These are phyloP conservation scores for Rhizoglyphus robini DNA, from an alignment of 1,140 invertebrate species.

Conservation along the genomic window DNA sequence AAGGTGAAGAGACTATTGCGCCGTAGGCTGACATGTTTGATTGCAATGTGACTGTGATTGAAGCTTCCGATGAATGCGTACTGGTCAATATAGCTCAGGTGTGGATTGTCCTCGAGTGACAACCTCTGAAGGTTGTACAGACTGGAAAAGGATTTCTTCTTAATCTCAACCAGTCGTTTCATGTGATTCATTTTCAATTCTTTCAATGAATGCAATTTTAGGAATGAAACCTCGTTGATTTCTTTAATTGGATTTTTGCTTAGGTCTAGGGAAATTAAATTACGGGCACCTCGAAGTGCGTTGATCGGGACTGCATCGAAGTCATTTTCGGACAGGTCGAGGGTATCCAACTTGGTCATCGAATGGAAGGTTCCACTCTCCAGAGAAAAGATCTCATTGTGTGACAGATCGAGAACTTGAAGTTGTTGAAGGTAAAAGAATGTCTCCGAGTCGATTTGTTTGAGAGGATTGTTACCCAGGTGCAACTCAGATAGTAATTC, in stretches of 20 bases:
- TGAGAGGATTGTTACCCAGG: constrained; percentile 21
- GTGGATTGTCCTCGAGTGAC: constrained; percentile 19
- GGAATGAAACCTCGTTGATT: constrained; percentile 22
- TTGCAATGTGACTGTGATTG: constrained; percentile 16
- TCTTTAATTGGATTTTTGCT: constrained; percentile 21
- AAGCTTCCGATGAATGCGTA: constrained; percentile 22
- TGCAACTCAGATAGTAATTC: constrained; percentile 19
- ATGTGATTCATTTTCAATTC: constrained; percentile 22
- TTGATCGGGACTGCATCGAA: constrained; percentile 23
- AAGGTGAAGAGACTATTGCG: neutral
- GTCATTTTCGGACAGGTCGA: constrained; percentile 26
- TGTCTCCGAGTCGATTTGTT: constrained; percentile 11
- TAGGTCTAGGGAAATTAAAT: constrained; percentile 19
- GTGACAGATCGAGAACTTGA: constrained; percentile 20
- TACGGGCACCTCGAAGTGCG: constrained; percentile 19
- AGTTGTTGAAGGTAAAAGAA: constrained; percentile 20
- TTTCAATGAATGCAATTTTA: constrained; percentile 16
- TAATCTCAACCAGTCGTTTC: constrained; percentile 17
- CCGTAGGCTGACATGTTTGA: constrained; percentile 19
- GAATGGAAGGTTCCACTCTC: constrained; percentile 18
- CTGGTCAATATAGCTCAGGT: constrained; percentile 17
- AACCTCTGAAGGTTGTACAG: constrained; percentile 16
- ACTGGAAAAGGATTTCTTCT: constrained; percentile 21
- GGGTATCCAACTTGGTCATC: constrained; percentile 16
- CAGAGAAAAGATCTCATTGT: constrained; percentile 15